Evolutionary conservation across 2,888 invertebrate genomes (phyloP), one percentile per base, ranked within the genome.

Genomic region (Punctoribates punctum): DNA sequence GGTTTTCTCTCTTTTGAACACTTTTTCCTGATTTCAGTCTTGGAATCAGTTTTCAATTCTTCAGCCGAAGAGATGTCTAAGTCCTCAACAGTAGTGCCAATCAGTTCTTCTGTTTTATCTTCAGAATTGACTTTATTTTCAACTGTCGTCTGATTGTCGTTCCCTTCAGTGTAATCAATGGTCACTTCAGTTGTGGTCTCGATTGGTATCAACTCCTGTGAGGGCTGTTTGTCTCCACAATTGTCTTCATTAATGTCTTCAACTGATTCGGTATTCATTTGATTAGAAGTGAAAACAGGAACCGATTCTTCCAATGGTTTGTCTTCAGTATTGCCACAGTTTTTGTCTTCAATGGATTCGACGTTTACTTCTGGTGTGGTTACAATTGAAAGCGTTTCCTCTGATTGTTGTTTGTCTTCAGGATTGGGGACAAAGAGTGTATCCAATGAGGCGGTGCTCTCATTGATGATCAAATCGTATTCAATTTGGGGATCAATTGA

Each of bases 401-500:
- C 8, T 5, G 4, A 51, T 51, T n/a, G n/a, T 51, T 25, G 5
- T 20, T 57, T 57, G 57, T 57, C 54, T 57, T 57, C 57, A 25
- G 4, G 23, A 34, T 34, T 34, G 34, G 3, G 3, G 3, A 5
- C 62, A 4, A 62, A 17, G 3, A 62, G 15, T 4, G 17, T 4
- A 17, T 17, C 34, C 23, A 62, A 62, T n/a, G 17, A 17, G 17
- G 1, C 13, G 34, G 2, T 62, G 34, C n/a, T 62, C 17, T 62
- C 17, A 62, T 34, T 17, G 29, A 62, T 34, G 17, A 62, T 62
- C 17, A 62, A 29, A 17, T 62, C 62, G 62, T 62, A 62, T 34
- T 62, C 62, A 11, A 62, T 23, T 27, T 62, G 62, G 1, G 62
- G 62, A 62, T 62, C 62, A 62, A 62, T 62, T 62, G 62, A 62